Evolutionary conservation across 2,888 invertebrate species (phyloP).

Genomic region (Gastracanthus pulcherrimus): DNA sequence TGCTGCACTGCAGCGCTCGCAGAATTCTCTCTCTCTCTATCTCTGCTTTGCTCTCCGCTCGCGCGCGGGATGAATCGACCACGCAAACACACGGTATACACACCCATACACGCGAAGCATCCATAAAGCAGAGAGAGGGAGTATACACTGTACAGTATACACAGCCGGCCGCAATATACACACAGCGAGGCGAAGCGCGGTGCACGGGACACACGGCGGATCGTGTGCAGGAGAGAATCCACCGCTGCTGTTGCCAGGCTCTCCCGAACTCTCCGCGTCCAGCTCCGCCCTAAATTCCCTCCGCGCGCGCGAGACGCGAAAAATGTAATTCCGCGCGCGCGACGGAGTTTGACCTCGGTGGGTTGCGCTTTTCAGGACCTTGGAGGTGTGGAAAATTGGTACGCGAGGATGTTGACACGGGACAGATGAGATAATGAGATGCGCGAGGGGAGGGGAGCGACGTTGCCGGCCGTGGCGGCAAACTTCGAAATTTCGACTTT

Average conservation of each 20-base stretch:
- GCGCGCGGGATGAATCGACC: conserved; percentile 54
- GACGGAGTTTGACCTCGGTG: neutral
- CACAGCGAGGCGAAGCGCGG: too few relatives aligned
- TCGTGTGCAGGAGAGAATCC: too few relatives aligned
- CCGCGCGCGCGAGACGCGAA: neutral
- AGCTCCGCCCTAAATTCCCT: conserved; percentile 65
- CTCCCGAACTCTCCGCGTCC: too few relatives aligned
- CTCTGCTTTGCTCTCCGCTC: too few relatives aligned
- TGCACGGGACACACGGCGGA: too few relatives aligned
- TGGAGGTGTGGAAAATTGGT: neutral
- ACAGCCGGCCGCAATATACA: too few relatives aligned
- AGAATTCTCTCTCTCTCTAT: too few relatives aligned
- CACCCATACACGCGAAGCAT: conserved; percentile 7
- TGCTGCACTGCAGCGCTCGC: neutral
- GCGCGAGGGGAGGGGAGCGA: neutral
- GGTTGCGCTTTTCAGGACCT: neutral
- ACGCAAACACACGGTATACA: conserved; percentile 46
- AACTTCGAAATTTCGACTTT: conserved; percentile 49
- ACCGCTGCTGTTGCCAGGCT: conserved; percentile 60
- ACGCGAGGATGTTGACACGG: neutral
- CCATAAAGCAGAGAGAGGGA: conserved; percentile 27
- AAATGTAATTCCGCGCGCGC: neutral
- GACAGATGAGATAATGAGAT: neutral
- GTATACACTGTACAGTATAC: too few relatives aligned
- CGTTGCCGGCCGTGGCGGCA: conserved; percentile 51